Conservation (phyloP, 2,888 invertebrate genomes). For the Apocheima hispidaria region DNA sequence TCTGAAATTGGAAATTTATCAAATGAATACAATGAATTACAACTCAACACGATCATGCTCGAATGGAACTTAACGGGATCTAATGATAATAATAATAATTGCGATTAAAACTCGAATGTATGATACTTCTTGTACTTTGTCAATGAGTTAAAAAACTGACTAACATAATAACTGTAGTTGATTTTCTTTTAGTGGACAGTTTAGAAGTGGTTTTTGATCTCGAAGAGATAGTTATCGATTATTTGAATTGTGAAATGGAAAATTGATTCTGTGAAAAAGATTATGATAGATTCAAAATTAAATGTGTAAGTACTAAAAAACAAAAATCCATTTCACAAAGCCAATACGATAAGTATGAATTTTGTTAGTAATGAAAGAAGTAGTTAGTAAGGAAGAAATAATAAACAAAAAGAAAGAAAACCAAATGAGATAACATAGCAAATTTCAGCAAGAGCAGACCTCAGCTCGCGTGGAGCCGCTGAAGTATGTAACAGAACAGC, state of each 20-base stretch:
- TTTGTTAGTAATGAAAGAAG: slow-evolving; percentile 56
- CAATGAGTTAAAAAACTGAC: slow-evolving; percentile 11
- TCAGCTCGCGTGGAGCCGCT: slow-evolving; percentile 50
- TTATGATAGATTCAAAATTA: not conserved
- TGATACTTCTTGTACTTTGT: not conserved
- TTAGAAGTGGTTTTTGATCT: slow-evolving; percentile 9
- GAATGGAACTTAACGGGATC: slow-evolving; percentile 29
- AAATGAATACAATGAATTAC: slow-evolving; percentile 70
- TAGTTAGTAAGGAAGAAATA: slow-evolving; percentile 60
- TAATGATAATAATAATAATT: slow-evolving; percentile 22
- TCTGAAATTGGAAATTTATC: slow-evolving; percentile 84
- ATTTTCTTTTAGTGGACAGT: slow-evolving; percentile 9
- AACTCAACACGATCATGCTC: slow-evolving; percentile 33
- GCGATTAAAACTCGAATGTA: not conserved
- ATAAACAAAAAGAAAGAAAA: slow-evolving; percentile 54
- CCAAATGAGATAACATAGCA: slow-evolving; percentile 41
- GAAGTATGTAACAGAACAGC: slow-evolving; percentile 39
- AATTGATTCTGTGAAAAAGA: not conserved
- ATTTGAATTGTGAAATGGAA: slow-evolving; percentile 24
- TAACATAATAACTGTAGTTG: slow-evolving; percentile 12
- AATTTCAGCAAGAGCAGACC: slow-evolving; percentile 46
- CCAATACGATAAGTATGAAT: slow-evolving; percentile 36
- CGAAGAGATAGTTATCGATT: slow-evolving; percentile 9
- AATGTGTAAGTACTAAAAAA: not conserved
- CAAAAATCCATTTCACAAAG: slow-evolving; percentile 59